phyloP scores from a whole-genome alignment of 2,888 invertebrate genomes.

The Yponomeuta sedellus region DNA sequence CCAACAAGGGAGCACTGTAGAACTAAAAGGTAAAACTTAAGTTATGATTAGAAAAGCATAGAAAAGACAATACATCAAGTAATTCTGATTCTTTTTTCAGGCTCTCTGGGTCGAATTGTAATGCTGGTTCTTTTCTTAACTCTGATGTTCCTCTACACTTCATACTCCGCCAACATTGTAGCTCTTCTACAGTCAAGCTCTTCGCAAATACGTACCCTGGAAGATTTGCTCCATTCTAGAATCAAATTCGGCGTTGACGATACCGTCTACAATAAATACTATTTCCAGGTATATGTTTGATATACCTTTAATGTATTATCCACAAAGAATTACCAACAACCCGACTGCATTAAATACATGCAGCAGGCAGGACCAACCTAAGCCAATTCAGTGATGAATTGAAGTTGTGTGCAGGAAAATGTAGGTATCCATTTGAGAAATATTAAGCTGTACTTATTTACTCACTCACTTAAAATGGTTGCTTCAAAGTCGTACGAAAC shows the following conservation, averaged over 20 bases:
- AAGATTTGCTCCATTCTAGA: conserved; percentile 80
- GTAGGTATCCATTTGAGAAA: no score
- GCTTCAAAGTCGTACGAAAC: background rate
- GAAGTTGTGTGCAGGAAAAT: no score
- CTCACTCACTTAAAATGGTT: no score
- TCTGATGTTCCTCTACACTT: conserved; percentile 83
- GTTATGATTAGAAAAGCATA: background rate
- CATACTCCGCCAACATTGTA: conserved; percentile 86
- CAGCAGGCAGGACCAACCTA: no score
- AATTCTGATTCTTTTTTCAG: conserved; percentile 31
- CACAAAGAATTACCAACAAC: no score
- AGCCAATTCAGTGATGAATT: no score
- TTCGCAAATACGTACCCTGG: conserved; percentile 78
- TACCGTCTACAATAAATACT: conserved; percentile 81
- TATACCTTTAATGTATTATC: no score
- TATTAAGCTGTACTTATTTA: no score
- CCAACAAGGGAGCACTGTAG: conserved; percentile 77
- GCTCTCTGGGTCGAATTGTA: conserved; percentile 75
- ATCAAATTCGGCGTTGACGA: conserved; percentile 81
- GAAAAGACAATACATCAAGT: no score
- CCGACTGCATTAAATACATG: no score
- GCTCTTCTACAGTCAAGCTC: conserved; percentile 84
- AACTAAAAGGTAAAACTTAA: conserved; percentile 51
- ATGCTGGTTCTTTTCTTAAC: conserved; percentile 79
- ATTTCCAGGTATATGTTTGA: conserved; percentile 83